Evolutionary conservation across 2,113 vertebrate species (phyloP).

Genomic region (Chauna torquata): DNA sequence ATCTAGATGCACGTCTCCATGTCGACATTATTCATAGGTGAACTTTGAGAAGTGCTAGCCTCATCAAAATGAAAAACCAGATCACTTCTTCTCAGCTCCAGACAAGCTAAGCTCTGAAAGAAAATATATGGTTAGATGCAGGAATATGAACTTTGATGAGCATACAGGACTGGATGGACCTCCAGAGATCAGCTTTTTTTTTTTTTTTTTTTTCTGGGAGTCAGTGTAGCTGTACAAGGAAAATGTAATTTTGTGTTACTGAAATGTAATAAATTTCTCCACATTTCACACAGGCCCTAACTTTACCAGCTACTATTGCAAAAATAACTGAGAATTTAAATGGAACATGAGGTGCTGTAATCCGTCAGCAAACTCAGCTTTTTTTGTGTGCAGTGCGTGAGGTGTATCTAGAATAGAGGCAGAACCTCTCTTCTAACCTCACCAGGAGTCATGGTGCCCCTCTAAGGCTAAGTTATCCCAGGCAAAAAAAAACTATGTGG

Average conservation of each 20-base stretch:
- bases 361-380: not conserved
- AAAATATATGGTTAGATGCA: not conserved
- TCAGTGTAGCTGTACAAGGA: not conserved
- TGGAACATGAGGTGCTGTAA: slow-evolving; percentile 5
- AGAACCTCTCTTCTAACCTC: not conserved
- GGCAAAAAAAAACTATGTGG: rapidly evolving
- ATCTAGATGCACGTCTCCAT: not conserved
- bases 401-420: not conserved
- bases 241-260: slow-evolving; percentile 26
- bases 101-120: not conserved
- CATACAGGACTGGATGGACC: not conserved
- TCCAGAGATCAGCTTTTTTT: not conserved
- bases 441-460: not conserved
- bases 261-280: slow-evolving; percentile 34
- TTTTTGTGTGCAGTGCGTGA: not conserved
- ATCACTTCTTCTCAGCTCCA: slow-evolving; percentile 2
- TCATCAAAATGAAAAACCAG: slow-evolving; percentile 51
- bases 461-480: not conserved
- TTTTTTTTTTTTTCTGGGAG: not conserved
- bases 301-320: slow-evolving; percentile 22
- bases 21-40: slow-evolving; percentile 36
- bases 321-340: slow-evolving; percentile 34
- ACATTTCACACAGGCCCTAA: slow-evolving; percentile 4
- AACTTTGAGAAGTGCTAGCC: slow-evolving; percentile 57
- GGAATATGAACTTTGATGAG: not conserved